A percentile compares a stretch with the other conserved stretches of the same genome.
phyloP scores from a whole-genome alignment of 2,888 invertebrate genomes.

The Smittia aterrima region DNA sequence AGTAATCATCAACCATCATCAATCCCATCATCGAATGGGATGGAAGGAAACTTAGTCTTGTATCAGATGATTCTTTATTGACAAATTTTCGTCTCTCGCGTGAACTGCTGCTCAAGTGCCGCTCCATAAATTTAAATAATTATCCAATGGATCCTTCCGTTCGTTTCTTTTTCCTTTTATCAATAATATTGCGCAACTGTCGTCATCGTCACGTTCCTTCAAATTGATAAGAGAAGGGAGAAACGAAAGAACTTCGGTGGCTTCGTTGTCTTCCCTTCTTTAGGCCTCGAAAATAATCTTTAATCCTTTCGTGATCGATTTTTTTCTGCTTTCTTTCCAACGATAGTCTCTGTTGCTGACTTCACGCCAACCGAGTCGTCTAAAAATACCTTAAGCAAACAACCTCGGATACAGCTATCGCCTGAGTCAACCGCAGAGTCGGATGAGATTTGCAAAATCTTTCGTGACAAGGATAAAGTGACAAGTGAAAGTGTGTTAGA shows the following conservation, averaged over 20 bases:
- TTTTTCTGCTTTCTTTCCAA: neutral
- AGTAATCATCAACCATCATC: neutral
- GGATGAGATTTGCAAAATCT: slow-evolving; percentile 43
- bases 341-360: neutral
- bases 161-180: neutral
- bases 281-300: neutral
- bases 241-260: slow-evolving; percentile 4
- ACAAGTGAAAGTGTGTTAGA: slow-evolving; percentile 20
- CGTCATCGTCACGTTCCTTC: neutral
- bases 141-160: neutral
- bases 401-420: neutral
- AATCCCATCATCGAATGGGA: neutral
- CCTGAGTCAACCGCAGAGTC: slow-evolving; percentile 43
- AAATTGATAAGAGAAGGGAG: neutral
- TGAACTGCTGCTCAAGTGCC: slow-evolving; percentile 2
- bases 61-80: slow-evolving; percentile 15
- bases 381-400: slow-evolving; percentile 30
- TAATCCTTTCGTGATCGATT: slow-evolving; percentile 40
- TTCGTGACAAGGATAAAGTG: slow-evolving; percentile 41
- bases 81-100: neutral
- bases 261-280: neutral
- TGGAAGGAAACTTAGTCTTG: neutral
- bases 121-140: slow-evolving; percentile 12
- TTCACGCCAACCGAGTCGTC: slow-evolving; percentile 21
- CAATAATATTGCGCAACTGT: neutral